A percentile compares a stretch with the other conserved stretches of the same genome.
Evolutionary conservation across 2,888 invertebrate species (phyloP).

Genomic region (Polyommatus icarus): DNA sequence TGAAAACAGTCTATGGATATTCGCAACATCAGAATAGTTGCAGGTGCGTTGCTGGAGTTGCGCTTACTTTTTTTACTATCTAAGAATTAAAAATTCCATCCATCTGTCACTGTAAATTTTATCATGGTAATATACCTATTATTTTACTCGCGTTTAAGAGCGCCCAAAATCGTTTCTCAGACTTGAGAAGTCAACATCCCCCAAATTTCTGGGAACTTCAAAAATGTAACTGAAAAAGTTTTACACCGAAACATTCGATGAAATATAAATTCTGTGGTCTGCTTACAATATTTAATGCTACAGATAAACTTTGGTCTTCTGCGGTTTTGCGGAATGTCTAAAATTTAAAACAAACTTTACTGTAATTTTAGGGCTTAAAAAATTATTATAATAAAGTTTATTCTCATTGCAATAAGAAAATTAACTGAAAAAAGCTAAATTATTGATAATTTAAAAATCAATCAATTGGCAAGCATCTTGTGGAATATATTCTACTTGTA

Average conservation of each 20-base stretch:
- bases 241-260: background rate
- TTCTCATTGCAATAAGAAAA: too few species aligned
- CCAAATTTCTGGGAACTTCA: background rate
- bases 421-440: too few species aligned
- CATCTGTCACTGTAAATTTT: background rate
- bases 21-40: too few species aligned
- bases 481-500: too few species aligned
- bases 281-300: constrained; percentile 4
- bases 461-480: too few species aligned
- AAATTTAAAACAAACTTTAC: background rate
- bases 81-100: background rate
- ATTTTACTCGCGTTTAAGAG: background rate
- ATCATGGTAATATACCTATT: background rate
- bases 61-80: background rate
- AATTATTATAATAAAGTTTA: too few species aligned
- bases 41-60: too few species aligned
- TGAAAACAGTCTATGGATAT: too few species aligned
- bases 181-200: background rate
- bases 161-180: background rate
- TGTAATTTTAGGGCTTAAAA: too few species aligned
- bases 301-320: background rate
- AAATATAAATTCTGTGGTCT: background rate
- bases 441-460: too few species aligned
- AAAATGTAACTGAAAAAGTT: background rate
- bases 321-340: background rate